Conservation (phyloP, 2,888 invertebrate genomes). For the Lasioglossum villosulum region DNA sequence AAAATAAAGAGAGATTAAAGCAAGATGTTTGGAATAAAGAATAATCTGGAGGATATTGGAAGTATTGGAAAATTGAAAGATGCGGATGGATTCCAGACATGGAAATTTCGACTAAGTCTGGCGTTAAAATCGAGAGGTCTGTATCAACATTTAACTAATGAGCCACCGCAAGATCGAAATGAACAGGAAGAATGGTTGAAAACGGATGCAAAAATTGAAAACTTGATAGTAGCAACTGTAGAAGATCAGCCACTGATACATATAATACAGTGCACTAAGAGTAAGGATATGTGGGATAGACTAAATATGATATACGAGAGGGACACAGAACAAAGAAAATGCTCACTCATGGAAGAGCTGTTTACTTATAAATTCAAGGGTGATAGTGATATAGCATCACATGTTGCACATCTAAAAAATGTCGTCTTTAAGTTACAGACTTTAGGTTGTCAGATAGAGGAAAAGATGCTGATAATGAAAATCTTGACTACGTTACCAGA, state of each 20-base stretch:
- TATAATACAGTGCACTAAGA: neutral
- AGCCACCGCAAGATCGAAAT: neutral
- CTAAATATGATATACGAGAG: neutral
- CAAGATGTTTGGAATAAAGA: neutral
- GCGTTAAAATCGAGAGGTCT: neutral
- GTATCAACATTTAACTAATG: neutral
- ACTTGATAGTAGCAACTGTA: neutral
- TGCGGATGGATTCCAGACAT: neutral
- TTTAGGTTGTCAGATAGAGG: neutral
- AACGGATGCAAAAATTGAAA: neutral
- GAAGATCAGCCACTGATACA: neutral
- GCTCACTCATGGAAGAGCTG: neutral
- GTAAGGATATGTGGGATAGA: conserved; percentile 7
- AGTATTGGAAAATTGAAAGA: neutral
- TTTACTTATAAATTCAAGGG: neutral
- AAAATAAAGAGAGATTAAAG: neutral
- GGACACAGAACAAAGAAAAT: neutral
- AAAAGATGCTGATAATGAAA: neutral
- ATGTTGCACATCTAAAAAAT: no score
- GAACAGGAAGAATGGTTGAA: neutral
- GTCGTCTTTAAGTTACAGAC: neutral
- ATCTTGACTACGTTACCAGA: neutral
- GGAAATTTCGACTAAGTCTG: neutral
- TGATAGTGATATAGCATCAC: conserved; percentile 1
- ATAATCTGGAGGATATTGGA: neutral